A percentile compares a stretch with the other conserved stretches of the same genome.
These are phyloP conservation scores for Jordanella pulchra DNA, from an alignment of 2,797 vertebrate genomes.

Conservation along the genomic window DNA sequence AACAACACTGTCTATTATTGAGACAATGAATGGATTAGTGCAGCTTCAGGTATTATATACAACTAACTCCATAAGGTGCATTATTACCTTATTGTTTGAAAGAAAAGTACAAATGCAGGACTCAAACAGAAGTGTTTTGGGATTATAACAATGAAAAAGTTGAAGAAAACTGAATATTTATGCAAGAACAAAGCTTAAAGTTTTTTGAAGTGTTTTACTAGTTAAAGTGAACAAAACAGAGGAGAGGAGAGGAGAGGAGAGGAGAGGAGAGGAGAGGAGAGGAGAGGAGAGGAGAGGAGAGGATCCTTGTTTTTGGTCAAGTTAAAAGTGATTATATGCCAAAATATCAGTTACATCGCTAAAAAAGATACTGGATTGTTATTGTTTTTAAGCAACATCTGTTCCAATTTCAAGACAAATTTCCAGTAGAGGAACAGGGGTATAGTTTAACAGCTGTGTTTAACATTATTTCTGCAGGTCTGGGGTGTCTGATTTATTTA, in stretches of 20 bases:
- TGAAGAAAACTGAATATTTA: not conserved
- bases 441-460: not conserved
- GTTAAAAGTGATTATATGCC: too few species aligned
- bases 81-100: not conserved
- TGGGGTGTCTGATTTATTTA: too few species aligned
- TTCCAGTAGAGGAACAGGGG: not conserved
- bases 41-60: not conserved
- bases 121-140: not conserved
- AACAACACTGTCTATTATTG: conserved; percentile 5
- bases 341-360: too few species aligned
- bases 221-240: not conserved
- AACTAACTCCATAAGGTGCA: not conserved
- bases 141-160: not conserved
- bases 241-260: conserved; percentile 41
- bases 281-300: too few species aligned
- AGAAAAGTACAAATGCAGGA: not conserved
- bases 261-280: conserved; percentile 5
- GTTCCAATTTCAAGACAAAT: not conserved
- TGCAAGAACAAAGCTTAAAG: not conserved
- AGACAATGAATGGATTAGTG: not conserved
- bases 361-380: not conserved
- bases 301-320: too few species aligned
- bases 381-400: not conserved
- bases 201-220: not conserved
- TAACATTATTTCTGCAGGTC: not conserved